Conservation (phyloP, 2,113 vertebrate species). For the Bubalus kerabau region DNA sequence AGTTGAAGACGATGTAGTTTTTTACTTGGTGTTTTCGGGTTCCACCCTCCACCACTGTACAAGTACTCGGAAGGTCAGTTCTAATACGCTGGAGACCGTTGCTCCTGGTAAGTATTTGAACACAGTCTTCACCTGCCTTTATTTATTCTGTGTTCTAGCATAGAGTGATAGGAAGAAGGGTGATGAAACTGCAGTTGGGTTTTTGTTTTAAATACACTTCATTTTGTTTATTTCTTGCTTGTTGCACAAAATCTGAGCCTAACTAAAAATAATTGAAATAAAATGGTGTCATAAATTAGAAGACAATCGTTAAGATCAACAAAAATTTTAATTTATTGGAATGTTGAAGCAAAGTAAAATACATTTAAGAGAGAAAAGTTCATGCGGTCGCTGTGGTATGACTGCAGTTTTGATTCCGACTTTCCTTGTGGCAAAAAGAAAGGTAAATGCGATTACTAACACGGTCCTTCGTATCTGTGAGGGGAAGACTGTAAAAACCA, state of each 20-base stretch:
- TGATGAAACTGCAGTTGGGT: neutral
- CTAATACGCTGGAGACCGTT: slow-evolving; percentile 89
- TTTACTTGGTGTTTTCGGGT: slow-evolving; percentile 93
- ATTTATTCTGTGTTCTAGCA: neutral
- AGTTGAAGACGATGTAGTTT: slow-evolving; percentile 87
- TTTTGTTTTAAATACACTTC: neutral
- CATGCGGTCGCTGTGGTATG: too few relatives aligned
- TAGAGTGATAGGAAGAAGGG: neutral
- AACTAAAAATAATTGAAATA: neutral
- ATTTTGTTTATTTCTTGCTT: neutral
- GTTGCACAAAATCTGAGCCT: neutral
- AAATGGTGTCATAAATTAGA: neutral
- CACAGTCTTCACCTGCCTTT: neutral
- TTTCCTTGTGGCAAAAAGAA: neutral
- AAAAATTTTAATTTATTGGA: neutral
- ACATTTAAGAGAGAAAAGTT: neutral
- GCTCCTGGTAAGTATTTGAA: slow-evolving; percentile 87
- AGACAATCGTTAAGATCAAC: neutral
- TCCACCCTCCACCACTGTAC: slow-evolving; percentile 91
- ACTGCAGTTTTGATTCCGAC: neutral
- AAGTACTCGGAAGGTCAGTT: slow-evolving; percentile 87
- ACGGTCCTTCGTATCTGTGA: neutral
- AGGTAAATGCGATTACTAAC: neutral
- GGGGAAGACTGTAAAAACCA: neutral
- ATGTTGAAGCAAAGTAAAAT: neutral